Conservation (phyloP, 2,113 vertebrate species). For the Pollachius pollachius region DNA sequence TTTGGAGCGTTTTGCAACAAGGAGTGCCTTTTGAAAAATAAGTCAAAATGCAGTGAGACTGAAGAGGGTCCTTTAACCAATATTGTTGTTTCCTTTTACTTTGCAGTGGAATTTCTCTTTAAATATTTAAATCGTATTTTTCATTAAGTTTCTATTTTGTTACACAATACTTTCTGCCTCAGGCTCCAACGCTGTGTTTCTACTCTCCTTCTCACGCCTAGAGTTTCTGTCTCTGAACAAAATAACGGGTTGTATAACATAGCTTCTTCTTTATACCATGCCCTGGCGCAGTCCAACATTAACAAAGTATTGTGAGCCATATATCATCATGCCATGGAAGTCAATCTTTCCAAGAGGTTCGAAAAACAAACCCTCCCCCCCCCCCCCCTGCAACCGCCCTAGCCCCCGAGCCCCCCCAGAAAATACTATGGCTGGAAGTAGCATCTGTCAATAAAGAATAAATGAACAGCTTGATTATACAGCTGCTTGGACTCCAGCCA, state of each 20-base stretch:
- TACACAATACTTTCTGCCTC: too few relatives aligned
- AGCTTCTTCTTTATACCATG: constrained; percentile 19
- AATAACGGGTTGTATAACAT: constrained; percentile 33
- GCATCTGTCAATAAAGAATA: constrained; percentile 77
- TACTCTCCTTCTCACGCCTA: background rate
- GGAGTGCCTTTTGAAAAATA: too few relatives aligned
- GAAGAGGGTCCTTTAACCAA: too few relatives aligned
- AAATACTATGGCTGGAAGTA: constrained; percentile 50
- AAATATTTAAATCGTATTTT: too few relatives aligned
- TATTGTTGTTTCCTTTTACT: too few relatives aligned
- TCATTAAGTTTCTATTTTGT: too few relatives aligned
- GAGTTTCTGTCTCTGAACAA: constrained; percentile 16
- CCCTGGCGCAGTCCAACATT: constrained; percentile 60
- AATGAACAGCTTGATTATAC: constrained; percentile 72
- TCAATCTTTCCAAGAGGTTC: constrained; percentile 62
- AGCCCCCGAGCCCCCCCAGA: too few relatives aligned
- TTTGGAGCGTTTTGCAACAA: too few relatives aligned
- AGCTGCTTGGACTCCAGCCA: constrained; percentile 69
- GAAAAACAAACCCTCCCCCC: constrained; percentile 59
- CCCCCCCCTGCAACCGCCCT: background rate
- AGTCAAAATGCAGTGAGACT: too few relatives aligned
- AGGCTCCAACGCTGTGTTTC: background rate
- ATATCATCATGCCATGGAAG: constrained; percentile 58
- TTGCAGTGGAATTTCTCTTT: too few relatives aligned
- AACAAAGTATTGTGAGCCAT: constrained; percentile 56